Conservation (phyloP, 2,113 vertebrate species). For the Lycocorax pyrrhopterus region DNA sequence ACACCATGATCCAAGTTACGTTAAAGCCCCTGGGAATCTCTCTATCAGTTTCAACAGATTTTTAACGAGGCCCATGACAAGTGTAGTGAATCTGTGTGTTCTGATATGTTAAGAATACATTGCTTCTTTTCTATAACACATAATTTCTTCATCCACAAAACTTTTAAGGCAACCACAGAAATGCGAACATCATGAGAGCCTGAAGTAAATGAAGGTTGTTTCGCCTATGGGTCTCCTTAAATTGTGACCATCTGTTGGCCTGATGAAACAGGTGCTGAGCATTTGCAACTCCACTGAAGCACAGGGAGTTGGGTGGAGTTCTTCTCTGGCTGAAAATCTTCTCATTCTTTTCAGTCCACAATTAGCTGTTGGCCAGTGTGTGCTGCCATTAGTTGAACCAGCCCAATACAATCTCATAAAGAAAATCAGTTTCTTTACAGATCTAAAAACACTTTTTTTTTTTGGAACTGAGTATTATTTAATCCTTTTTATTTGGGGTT, state of each 20-base stretch:
- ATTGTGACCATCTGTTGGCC: conserved; percentile 31
- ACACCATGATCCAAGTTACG: not conserved
- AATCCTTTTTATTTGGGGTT: not conserved
- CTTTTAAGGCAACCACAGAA: not conserved
- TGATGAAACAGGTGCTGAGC: not conserved
- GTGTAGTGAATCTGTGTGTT: not conserved
- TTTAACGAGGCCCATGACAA: not conserved
- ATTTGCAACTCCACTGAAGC: conserved; percentile 7
- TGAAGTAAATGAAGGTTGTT: not conserved
- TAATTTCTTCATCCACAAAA: not conserved
- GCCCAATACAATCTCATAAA: not conserved
- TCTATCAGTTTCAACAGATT: not conserved
- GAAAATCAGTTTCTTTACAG: not conserved
- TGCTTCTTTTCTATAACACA: not conserved
- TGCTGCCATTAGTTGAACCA: not conserved
- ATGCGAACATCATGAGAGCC: not conserved
- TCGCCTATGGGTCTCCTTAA: not conserved
- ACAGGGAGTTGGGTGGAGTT: not conserved
- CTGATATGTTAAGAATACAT: not conserved
- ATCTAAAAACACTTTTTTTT: not conserved
- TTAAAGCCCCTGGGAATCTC: not conserved
- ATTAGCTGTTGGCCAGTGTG: not conserved
- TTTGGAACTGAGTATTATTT: not conserved
- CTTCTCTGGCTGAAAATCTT: not conserved
- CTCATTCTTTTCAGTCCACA: not conserved